These are phyloP conservation scores for Callinectes sapidus DNA, from an alignment of 2,888 invertebrate species.

Conservation along the genomic window DNA sequence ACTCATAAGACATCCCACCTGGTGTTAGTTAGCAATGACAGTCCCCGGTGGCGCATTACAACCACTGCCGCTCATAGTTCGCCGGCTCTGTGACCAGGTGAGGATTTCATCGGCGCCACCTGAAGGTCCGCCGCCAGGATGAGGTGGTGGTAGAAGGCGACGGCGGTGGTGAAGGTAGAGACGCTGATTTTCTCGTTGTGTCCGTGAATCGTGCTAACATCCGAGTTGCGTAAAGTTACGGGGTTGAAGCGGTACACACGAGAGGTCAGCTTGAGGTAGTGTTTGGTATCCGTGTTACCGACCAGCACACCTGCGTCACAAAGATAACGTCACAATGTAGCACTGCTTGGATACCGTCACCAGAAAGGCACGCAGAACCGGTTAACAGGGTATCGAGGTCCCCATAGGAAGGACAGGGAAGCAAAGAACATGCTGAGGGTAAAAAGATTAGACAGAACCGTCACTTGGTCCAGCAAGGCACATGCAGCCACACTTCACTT, in stretches of 20 bases:
- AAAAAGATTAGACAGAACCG: background rate
- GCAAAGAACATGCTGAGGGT: background rate
- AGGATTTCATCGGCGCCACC: background rate
- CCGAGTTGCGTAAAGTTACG: slow-evolving; percentile 74
- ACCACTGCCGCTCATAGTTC: slow-evolving; percentile 36
- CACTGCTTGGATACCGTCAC: background rate
- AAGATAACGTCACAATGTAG: background rate
- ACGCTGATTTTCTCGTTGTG: slow-evolving; percentile 77
- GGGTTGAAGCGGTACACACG: slow-evolving; percentile 78
- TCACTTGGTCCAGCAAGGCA: background rate
- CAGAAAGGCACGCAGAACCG: background rate
- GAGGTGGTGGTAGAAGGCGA: slow-evolving; percentile 51
- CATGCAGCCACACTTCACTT: background rate
- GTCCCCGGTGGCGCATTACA: background rate
- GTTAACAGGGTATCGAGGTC: background rate
- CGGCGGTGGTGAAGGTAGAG: slow-evolving; percentile 44
- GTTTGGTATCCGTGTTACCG: slow-evolving; percentile 78
- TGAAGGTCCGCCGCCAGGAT: slow-evolving; percentile 57
- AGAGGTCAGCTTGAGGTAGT: slow-evolving; percentile 76
- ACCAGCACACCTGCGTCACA: slow-evolving; percentile 73
- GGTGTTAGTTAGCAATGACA: background rate
- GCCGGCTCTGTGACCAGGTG: slow-evolving; percentile 41
- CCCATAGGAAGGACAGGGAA: background rate
- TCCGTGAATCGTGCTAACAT: slow-evolving; percentile 77
- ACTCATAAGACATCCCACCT: background rate